Evolutionary conservation across 2,113 vertebrate genomes (phyloP), one percentile per base, ranked within the genome.

Genomic region (Empidonax traillii): DNA sequence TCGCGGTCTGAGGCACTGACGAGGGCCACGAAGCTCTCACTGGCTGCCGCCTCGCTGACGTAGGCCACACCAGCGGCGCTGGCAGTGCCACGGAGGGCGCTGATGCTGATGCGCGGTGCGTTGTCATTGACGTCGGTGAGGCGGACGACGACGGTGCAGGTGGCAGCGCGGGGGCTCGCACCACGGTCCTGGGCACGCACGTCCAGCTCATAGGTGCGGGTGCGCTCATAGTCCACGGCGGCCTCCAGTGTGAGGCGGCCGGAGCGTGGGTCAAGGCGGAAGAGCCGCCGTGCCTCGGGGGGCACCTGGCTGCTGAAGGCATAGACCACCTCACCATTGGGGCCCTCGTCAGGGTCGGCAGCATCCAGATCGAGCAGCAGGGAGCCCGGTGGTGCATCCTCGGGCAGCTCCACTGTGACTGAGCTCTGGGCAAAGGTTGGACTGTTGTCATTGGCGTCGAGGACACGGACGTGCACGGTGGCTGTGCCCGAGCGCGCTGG

Each of bases 61-160:
- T 97, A 95, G 59, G 97, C 97, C 56, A 97, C 92, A 0, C 94
- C 92, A 0, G 93, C 30, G 0, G 94, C 39, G 1, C 98, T 98
- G 3, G 98, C 97, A 1, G 97, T 94, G 0, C 97, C 98, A 2
- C 98, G 98, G 53, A 99, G 98, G 16, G 99, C 98, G 5, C 99
- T 99, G 97, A 99, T 98, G 87, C 98, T 98, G 94, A 99, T 98
- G 91, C 98, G 98, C 0, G 99, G 99, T 4, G 98, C 98, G 6
- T 99, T 99, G 98, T 99, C 99, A 1, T 99, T 99, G 71, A 99
- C 99, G 24, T 99, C 99, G 6, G 98, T 97, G 63, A 99, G 97
- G 90, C 99, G 99, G 82, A 99, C 98, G 15, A 99, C 89, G 30
- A 99, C 98, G 13, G 99, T 99, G 96, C 99, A 99, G 93, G 98